Percentiles rank a stretch among this genome's conserved stretches.
Evolutionary conservation across 37 sponge, comb jelly and placozoan species (phyloP).

Genomic region (Axinella damicornis): DNA sequence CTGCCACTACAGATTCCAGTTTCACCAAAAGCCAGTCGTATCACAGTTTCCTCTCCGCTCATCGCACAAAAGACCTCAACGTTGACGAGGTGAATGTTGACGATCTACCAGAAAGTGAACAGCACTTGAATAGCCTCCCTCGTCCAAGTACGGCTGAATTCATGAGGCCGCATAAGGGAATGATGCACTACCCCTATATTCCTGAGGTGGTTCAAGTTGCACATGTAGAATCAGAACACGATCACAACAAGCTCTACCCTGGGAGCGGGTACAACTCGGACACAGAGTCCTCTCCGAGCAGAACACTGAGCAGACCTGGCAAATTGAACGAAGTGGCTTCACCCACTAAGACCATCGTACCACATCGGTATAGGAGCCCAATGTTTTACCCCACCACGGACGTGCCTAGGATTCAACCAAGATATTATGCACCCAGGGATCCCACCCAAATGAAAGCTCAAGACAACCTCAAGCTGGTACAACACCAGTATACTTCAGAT

Average conservation of each 20-base stretch:
- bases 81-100: conserved; percentile 24
- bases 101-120: conserved; percentile 67
- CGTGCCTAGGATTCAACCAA: too few species aligned
- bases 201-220: neutral
- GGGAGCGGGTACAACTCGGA: conserved; percentile 66
- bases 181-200: neutral
- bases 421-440: too few species aligned
- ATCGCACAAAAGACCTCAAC: conserved; percentile 26
- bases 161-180: neutral
- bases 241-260: neutral
- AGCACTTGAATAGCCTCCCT: conserved; percentile 59
- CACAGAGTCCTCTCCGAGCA: conserved; percentile 71
- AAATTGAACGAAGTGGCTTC: conserved; percentile 38
- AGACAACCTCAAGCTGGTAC: too few species aligned
- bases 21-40: conserved; percentile 36
- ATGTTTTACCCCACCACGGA: too few species aligned
- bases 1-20: neutral
- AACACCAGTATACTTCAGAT: too few species aligned
- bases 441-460: too few species aligned
- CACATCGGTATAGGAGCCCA: neutral
- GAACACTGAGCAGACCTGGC: conserved; percentile 48
- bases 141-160: neutral
- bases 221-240: conserved; percentile 7
- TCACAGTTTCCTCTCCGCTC: conserved; percentile 7
- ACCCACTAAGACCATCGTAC: conserved; percentile 28